A percentile compares a stretch with the other conserved stretches of the same genome.
These are phyloP conservation scores for Eudyptes chrysolophus DNA, from an alignment of 2,113 vertebrate species.

Conservation along the genomic window DNA sequence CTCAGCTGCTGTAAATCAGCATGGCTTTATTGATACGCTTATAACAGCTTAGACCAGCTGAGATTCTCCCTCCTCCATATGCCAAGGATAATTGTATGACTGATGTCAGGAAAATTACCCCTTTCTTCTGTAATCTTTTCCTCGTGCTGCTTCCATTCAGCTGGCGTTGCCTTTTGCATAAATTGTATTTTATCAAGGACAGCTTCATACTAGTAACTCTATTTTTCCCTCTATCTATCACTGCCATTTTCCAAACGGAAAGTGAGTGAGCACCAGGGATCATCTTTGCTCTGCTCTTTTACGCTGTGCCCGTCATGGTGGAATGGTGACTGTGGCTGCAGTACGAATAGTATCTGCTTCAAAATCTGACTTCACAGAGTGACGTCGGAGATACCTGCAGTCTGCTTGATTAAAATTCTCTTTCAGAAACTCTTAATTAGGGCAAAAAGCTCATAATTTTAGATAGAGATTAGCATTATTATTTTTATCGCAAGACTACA, in stretches of 20 bases:
- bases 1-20: slow-evolving; percentile 42
- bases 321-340: neutral
- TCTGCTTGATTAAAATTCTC: neutral
- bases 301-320: rapidly evolving
- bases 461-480: neutral
- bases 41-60: neutral
- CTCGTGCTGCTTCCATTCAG: neutral
- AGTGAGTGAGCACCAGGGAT: neutral
- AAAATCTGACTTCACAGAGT: neutral
- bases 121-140: neutral
- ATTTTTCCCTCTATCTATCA: neutral
- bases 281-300: neutral
- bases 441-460: neutral
- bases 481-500: neutral
- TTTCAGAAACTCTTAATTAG: neutral
- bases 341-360: rapidly evolving
- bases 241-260: neutral
- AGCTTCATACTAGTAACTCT: neutral
- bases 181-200: neutral
- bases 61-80: neutral
- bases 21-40: slow-evolving; percentile 5
- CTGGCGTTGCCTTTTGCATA: neutral
- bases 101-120: neutral
- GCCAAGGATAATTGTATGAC: neutral
- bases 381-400: neutral